Percentiles rank a stretch among this genome's conserved stretches.
Evolutionary conservation across 2,888 invertebrate genomes (phyloP).

Genomic region (Tetrapedia diversipes): DNA sequence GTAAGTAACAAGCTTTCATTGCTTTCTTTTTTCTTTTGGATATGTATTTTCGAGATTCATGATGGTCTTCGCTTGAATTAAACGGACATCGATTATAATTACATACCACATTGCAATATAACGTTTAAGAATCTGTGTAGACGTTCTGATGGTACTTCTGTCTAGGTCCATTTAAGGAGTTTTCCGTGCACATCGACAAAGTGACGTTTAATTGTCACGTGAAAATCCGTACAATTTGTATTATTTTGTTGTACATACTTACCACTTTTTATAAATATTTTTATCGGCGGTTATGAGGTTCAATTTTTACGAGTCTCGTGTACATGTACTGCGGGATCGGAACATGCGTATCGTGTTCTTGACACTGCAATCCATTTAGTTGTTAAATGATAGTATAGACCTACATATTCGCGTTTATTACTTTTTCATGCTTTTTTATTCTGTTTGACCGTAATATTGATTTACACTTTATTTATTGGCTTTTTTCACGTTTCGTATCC

Average conservation of each 20-base stretch:
- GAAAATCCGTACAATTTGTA: conserved; percentile 34
- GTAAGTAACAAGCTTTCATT: conserved; percentile 33
- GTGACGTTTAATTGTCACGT: conserved; percentile 25
- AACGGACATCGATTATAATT: not conserved
- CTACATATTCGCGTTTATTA: not conserved
- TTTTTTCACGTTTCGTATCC: too few relatives aligned
- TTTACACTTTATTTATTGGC: not conserved
- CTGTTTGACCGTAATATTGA: not conserved
- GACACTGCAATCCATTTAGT: conserved; percentile 13
- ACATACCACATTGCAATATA: not conserved
- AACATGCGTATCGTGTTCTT: not conserved
- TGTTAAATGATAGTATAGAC: conserved; percentile 11
- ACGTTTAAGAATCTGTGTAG: not conserved
- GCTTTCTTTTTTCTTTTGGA: not conserved
- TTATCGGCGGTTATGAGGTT: conserved; percentile 50
- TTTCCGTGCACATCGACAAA: conserved; percentile 4
- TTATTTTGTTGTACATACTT: conserved; percentile 41
- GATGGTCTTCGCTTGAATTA: too few relatives aligned
- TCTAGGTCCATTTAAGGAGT: conserved; percentile 9
- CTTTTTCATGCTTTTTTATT: not conserved
- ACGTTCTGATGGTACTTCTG: conserved; percentile 6
- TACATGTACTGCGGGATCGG: conserved; percentile 4
- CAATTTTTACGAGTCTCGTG: conserved; percentile 38
- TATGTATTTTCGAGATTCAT: too few relatives aligned
- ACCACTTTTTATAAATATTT: conserved; percentile 52